Percentiles rank a stretch among this genome's conserved stretches.
Conservation (phyloP, 1,140 invertebrate species). For the Drosophila parabipectinata region DNA sequence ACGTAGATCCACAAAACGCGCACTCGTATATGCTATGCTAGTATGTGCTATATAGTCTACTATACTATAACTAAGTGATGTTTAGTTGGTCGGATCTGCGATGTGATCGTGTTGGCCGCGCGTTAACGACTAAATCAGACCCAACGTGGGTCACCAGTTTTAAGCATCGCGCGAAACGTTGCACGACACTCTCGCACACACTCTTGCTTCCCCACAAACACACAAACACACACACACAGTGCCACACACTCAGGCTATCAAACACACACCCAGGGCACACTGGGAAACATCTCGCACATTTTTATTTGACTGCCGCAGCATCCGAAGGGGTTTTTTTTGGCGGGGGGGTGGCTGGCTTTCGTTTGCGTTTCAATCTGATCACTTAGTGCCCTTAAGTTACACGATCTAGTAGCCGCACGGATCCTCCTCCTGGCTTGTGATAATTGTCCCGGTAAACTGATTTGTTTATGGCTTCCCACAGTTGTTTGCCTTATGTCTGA, state of each 20-base stretch:
- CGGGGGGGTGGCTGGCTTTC: not conserved
- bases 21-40: conserved; percentile 9
- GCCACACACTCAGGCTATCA: not conserved
- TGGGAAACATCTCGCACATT: conserved; percentile 35
- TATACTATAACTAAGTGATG: conserved; percentile 11
- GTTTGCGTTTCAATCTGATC: conserved; percentile 28
- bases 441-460: conserved; percentile 6
- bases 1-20: conserved; percentile 21
- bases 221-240: not conserved
- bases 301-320: conserved; percentile 38
- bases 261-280: conserved; percentile 1
- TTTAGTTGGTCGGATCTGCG: conserved; percentile 46
- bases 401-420: not conserved
- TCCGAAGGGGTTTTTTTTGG: conserved; percentile 1
- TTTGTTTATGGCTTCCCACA: conserved; percentile 8
- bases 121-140: conserved; percentile 82
- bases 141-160: conserved; percentile 77
- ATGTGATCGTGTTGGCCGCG: conserved; percentile 83
- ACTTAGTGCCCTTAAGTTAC: conserved; percentile 10
- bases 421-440: not conserved
- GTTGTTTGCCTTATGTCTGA: not conserved
- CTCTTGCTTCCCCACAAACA: not conserved
- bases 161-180: conserved; percentile 73
- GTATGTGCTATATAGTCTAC: conserved; percentile 6
- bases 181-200: conserved; percentile 37